Evolutionary conservation across 1,140 invertebrate species (phyloP), one percentile per base, ranked within the genome.

Genomic region (Bursaphelenchus mucronatus): DNA sequence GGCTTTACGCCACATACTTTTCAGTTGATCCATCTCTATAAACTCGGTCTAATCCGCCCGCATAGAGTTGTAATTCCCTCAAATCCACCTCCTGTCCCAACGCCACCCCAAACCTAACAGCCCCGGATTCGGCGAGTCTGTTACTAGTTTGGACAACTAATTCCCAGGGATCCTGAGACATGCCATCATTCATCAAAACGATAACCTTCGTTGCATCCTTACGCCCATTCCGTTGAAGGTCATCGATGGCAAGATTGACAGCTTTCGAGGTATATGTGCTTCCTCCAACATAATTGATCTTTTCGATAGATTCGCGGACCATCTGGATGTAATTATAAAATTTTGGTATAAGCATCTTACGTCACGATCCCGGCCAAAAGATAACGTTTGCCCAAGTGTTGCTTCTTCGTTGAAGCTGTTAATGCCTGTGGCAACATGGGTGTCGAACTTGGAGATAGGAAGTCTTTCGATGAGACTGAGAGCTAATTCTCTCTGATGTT

Each of bases 171-270:
- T 78, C 78, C 46, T 78, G 76, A 15, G 63, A 70, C 71, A 77
- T 79, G 47, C 76, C 76, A 58, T 78, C 76, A 57, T 78, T 78
- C 76, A 78, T 76, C 19, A 78, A 46, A 19, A 78, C 65, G 0
- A 78, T 61, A 6, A 78, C 76, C 66, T 73, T 30, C 4, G 70
- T 40, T 39, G 76, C 76, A 52, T 78, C 76, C 21, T 17, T 21
- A 52, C 76, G 66, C 30, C 50, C 51, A 10, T 76, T 75, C 41
- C 64, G 41, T 19, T 75, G 51, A 46, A 78, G 49, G 47, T 78
- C 76, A 47, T 75, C 49, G 1, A 78, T 54, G 0, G 78, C 75
- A n/a, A 78, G 64, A 54, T 78, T 73, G 43, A 78, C 64, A 39
- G 78, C 76, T 50, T 78, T 62, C 10, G 78, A 70, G 4, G 76